Evolutionary conservation across 2,888 invertebrate species (phyloP).

Genomic region (Labia minor): DNA sequence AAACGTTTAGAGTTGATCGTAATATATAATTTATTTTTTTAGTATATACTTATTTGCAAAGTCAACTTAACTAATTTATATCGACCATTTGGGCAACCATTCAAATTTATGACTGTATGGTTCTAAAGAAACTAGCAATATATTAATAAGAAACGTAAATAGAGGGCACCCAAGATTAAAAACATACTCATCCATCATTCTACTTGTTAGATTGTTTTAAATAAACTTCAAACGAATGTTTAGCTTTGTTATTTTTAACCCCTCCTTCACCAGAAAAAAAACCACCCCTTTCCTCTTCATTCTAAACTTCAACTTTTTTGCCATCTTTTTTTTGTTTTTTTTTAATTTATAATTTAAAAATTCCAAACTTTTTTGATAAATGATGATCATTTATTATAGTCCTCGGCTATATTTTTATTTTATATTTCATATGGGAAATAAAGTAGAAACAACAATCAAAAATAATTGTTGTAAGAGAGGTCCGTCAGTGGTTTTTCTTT

Average conservation of each 20-base stretch:
- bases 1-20: no score
- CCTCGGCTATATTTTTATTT: background rate
- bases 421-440: conserved; percentile 13
- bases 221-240: conserved; percentile 7
- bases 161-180: background rate
- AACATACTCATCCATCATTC: background rate
- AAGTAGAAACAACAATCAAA: background rate
- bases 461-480: background rate
- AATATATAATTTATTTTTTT: no score
- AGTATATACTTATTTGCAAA: no score
- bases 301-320: background rate
- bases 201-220: background rate
- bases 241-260: background rate
- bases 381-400: conserved; percentile 7
- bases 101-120: no score
- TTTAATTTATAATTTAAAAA: conserved; percentile 5
- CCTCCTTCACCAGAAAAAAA: background rate
- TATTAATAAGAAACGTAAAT: no score
- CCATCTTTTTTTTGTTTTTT: background rate
- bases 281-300: background rate
- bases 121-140: no score
- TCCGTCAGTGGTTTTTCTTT: no score
- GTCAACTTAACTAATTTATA: no score
- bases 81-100: no score
- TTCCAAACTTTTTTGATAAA: conserved; percentile 1